Evolutionary conservation across 1,140 invertebrate species (phyloP), one percentile per base, ranked within the genome.

Genomic region (Ceratosolen solmsi): DNA sequence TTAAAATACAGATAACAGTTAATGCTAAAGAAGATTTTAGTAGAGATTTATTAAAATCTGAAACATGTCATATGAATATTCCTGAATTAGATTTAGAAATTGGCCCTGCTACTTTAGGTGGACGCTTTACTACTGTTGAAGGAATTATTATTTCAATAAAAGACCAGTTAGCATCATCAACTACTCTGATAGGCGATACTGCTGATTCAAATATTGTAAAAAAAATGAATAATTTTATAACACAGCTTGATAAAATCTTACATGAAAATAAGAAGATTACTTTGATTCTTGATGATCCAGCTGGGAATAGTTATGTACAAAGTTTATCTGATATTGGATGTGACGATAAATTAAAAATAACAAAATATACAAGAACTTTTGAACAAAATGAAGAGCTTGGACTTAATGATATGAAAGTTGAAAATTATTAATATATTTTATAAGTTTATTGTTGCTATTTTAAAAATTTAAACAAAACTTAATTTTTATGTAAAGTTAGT

Each of bases 361-460:
- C 92, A 1, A 93, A 95, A 38, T 99, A 99, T 89, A 95, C 97
- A 84, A 93, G 99, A 82, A 94, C 91, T 38, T 96, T 93, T 88
- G 97, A 99, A 54, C 97, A 99, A 89, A 99, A 99, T 90, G 98
- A 99, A 84, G 96, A 98, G 79, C 92, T 99, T 7, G 98, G 98
- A 5, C 90, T 99, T 2, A 99, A 99, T 89, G 98, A 99, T 88
- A 99, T 99, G 94, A 98, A 98, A 92, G 96, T 96, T 1, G 98
- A 99, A 86, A 94, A 95, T 87, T 97, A 97, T 90, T 89, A 84
- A 85, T 84, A 56, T 79, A 13, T 56, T 46, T 78, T 78, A 68
- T 51, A 51, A 22, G 60, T 36, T 41, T 30, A 41, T 58, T 46
- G n/a, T n/a, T n/a, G n/a, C n/a, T n/a, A n/a, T n/a, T n/a, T n/a